Percentiles rank a stretch among this genome's conserved stretches.
These are phyloP conservation scores for Drosophila biarmipes DNA, from an alignment of 1,140 invertebrate genomes.

Conservation along the genomic window DNA sequence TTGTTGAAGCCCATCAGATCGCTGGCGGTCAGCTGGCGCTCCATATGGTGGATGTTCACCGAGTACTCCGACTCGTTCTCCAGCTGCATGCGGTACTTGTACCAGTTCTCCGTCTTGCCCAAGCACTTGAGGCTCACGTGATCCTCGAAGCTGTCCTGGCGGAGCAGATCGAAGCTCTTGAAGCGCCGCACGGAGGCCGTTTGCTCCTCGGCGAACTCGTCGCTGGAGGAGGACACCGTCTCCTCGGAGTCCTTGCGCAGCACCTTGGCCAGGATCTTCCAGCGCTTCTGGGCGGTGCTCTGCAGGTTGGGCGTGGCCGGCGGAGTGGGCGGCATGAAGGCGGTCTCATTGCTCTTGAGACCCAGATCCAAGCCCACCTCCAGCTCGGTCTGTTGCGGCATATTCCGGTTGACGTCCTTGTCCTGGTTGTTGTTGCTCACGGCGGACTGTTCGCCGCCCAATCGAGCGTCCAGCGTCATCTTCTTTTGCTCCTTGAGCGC, in stretches of 20 bases:
- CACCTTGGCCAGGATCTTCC: conserved; percentile 89
- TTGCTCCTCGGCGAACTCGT: conserved; percentile 73
- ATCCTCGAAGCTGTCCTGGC: conserved; percentile 81
- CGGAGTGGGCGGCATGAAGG: conserved; percentile 77
- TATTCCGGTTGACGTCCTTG: conserved; percentile 44
- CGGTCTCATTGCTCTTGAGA: conserved; percentile 18
- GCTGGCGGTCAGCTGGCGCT: conserved; percentile 87
- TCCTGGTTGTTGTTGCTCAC: conserved; percentile 38
- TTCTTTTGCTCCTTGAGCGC: conserved; percentile 73
- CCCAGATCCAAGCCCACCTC: conserved; percentile 44
- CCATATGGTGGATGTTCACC: conserved; percentile 87
- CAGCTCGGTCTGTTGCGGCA: conserved; percentile 34
- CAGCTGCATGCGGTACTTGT: conserved; percentile 86
- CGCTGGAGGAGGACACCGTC: conserved; percentile 70
- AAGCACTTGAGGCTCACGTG: conserved; percentile 74
- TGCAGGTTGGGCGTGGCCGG: conserved; percentile 72
- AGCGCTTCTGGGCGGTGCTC: conserved; percentile 87
- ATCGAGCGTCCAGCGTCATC: conserved; percentile 47
- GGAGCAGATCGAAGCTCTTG: conserved; percentile 80
- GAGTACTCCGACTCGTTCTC: conserved; percentile 81
- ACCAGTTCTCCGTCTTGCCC: conserved; percentile 85
- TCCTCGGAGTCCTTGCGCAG: conserved; percentile 85
- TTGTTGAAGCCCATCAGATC: conserved; percentile 94
- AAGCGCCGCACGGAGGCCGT: conserved; percentile 80
- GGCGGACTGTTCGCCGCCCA: conserved; percentile 20